Conservation (phyloP, 1,140 invertebrate species). For the Formica exsecta region DNA sequence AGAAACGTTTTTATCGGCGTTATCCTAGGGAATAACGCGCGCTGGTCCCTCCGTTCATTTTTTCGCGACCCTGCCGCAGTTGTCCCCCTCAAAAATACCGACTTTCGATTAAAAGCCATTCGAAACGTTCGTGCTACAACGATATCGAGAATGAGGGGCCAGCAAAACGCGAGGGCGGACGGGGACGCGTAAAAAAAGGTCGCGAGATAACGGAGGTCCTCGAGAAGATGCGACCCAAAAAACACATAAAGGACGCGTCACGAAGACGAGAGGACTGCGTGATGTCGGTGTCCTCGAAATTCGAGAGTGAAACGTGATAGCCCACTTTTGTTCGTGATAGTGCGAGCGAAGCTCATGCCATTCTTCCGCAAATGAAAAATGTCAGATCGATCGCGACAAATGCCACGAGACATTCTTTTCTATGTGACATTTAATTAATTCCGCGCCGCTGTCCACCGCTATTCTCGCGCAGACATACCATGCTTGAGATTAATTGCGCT, state of each 20-base stretch:
- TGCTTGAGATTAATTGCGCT: constrained; percentile 47
- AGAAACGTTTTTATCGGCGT: constrained; percentile 69
- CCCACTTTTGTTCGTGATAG: constrained; percentile 51
- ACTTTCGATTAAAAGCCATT: constrained; percentile 73
- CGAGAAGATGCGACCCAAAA: constrained; percentile 15
- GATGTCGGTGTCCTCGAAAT: constrained; percentile 50
- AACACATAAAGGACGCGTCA: constrained; percentile 32
- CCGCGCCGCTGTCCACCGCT: constrained; percentile 10
- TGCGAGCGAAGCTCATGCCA: constrained; percentile 35
- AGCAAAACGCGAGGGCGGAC: background rate
- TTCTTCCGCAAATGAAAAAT: constrained; percentile 53
- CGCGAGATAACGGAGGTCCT: constrained; percentile 37
- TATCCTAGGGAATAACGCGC: constrained; percentile 50
- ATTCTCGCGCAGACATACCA: constrained; percentile 32
- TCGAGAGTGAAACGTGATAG: constrained; percentile 51
- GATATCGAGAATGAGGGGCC: constrained; percentile 10
- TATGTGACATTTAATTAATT: constrained; percentile 64
- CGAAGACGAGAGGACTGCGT: constrained; percentile 32
- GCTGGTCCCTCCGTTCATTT: constrained; percentile 37
- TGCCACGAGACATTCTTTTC: constrained; percentile 60
- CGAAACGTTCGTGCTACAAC: constrained; percentile 41
- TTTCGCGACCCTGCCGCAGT: constrained; percentile 37
- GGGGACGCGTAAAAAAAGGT: background rate
- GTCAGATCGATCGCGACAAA: constrained; percentile 64
- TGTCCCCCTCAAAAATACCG: constrained; percentile 55